Base-by-base conservation (phyloP, 1,140 invertebrate genomes). In the Cataglyphis hispanica region DNA sequence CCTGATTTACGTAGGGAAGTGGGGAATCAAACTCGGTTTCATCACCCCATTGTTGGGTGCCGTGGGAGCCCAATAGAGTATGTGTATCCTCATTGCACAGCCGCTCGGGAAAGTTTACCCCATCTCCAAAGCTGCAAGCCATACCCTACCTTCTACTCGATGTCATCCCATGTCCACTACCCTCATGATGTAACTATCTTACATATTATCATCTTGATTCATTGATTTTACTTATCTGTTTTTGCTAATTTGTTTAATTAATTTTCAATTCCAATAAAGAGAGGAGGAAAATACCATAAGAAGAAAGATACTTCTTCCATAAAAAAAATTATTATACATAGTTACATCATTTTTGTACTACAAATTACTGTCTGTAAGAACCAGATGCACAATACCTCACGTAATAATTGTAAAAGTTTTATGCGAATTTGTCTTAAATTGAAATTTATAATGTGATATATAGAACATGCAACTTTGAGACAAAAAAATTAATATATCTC, bases 21-120 rank as follows among this genome's bases (percentile, higher is more conserved):
- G 94, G 92, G 86, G 93, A 94, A 86, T 94, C 92, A 87, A 94
- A 93, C 64, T 95, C 94, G 74, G 92, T 94, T 86, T 95, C 95
- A 85, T 96, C 96, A 87, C 93, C 94, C 95, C 95, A 96, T 25
- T 93, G 94, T 89, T 96, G 95, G 78, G 93, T 92, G 81, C 93
- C 92, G 75, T 93, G 92, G 56, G 46, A 19, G 46, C 94, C 95
- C 85, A 98, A 95, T 83, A 98, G 95, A 43, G 96, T 97, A 94
- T 98, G 97, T 84, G 97, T 97, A 93, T 98, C 98, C 94, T 98
- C 97, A 90, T 98, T 97, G 88, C 97, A 95, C 85, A 96, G 96
- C 63, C 97, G 96, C 93, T 97, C 97, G 19, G 98, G 98, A 95
- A 97, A 98, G 91, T 96, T 97, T 90, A 98, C 96, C 86, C 98